Conservation (phyloP, 1,140 invertebrate species). For the Ganaspis sp. region DNA sequence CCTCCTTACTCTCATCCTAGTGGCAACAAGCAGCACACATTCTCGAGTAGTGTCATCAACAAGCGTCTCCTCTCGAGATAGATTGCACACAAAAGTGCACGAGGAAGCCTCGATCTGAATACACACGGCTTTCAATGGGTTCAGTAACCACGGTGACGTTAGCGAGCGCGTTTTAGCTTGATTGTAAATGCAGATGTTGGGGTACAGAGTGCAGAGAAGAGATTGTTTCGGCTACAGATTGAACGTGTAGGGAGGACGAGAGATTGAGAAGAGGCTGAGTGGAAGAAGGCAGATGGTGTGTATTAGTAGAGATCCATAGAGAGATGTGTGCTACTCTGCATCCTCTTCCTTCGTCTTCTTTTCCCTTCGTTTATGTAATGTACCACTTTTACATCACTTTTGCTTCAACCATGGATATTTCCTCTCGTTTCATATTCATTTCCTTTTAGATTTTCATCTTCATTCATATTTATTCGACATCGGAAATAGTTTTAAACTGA, state of each 20-base stretch:
- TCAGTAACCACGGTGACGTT: constrained; percentile 17
- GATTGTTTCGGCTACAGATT: constrained; percentile 25
- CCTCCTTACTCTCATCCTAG: constrained; percentile 37
- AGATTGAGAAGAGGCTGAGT: constrained; percentile 12
- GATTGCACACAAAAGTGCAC: background rate
- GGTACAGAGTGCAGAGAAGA: constrained; percentile 18
- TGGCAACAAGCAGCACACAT: constrained; percentile 42
- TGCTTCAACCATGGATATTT: too few species aligned
- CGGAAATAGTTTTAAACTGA: too few species aligned
- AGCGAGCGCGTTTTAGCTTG: constrained; percentile 25
- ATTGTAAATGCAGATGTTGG: constrained; percentile 28
- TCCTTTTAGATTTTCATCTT: too few species aligned
- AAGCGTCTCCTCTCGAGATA: constrained; percentile 6
- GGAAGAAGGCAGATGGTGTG: background rate
- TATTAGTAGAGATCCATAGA: background rate
- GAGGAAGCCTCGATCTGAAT: background rate
- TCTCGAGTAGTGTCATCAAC: constrained; percentile 41
- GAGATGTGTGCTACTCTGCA: too few species aligned
- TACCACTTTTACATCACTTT: too few species aligned
- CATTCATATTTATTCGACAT: too few species aligned
- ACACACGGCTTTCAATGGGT: background rate
- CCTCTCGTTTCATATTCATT: too few species aligned
- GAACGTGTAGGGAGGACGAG: background rate
- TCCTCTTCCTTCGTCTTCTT: too few species aligned
- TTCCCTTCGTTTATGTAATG: too few species aligned